phyloP scores from a whole-genome alignment of 2,797 vertebrate species.

The Psittacula derbiana region DNA sequence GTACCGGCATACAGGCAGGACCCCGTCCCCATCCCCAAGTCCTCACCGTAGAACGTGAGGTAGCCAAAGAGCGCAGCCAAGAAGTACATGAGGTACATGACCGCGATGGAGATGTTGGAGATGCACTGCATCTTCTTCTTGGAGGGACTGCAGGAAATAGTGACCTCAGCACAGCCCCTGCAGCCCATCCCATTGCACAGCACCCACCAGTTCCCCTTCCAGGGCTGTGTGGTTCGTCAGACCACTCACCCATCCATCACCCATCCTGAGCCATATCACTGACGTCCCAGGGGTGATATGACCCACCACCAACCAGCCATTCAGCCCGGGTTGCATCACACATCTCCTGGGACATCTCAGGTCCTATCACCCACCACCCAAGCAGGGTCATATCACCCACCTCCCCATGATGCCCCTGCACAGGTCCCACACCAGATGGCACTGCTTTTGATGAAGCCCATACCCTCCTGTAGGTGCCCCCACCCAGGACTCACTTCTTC shows the following conservation, averaged over 20 bases:
- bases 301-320: neutral
- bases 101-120: slow-evolving; percentile 92
- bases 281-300: neutral
- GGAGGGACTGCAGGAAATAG: slow-evolving; percentile 76
- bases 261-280: neutral
- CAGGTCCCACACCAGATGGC: accelerated
- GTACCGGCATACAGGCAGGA: neutral
- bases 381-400: neutral
- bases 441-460: neutral
- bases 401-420: accelerated
- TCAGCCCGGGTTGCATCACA: neutral
- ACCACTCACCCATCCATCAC: neutral
- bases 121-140: slow-evolving; percentile 94
- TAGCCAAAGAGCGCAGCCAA: slow-evolving; percentile 97
- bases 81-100: slow-evolving; percentile 99
- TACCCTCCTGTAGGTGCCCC: neutral
- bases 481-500: slow-evolving; percentile 88
- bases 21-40: neutral
- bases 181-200: accelerated
- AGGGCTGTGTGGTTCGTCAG: neutral
- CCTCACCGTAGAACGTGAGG: slow-evolving; percentile 95
- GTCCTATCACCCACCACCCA: neutral
- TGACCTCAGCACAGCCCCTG: neutral
- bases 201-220: neutral
- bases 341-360: neutral